Base-by-base conservation (phyloP, 2,113 vertebrate genomes). In the Equus przewalskii region DNA sequence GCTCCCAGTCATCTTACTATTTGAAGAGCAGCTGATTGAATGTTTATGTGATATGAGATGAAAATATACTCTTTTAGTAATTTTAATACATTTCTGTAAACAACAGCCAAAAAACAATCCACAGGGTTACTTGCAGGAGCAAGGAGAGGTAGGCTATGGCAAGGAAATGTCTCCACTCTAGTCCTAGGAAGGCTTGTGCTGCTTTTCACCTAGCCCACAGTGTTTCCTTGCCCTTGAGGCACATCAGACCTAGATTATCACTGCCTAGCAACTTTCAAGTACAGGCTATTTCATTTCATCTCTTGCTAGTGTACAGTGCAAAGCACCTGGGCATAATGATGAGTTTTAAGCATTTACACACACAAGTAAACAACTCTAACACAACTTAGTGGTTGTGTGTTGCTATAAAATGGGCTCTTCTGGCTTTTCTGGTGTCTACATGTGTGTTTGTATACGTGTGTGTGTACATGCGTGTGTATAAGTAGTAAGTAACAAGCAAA, bases 31-130 rank as follows among this genome's bases (percentile, higher is more conserved):
- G 18, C 24, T 51, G 3, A 73, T 62, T 89, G 76, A 51, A 24
- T 51, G 90, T 28, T 60, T 58, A 44, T 44, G 33, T n/a, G 19
- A 54, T 62, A 28, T 54, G 62, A 36, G 7, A 62, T 82, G 26
- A 89, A 92, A 95, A 96, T 54, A 73, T 46, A 81, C 12, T 51
- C 6, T 76, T 67, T 76, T 22, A 93, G n/a, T 70, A 84, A 76
- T 62, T 89, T 84, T 46, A 89, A 78, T 44, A 79, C 14, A 67
- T 26, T 70, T 89, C n/a, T 96, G 33, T 70, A 89, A 93, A 67
- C 41, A 65, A 67, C 6, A 26, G 12, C 78, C 19, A 46, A 81
- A 56, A 49, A 93, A 54, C 11, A 88, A 75, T 58, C 19, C 26
- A 51, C 58, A 89, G 67, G 67, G 16, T 16, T 80, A 64, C 8